These are phyloP conservation scores for Acanthosoma haemorrhoidale DNA, from an alignment of 2,888 invertebrate species.

Conservation along the genomic window DNA sequence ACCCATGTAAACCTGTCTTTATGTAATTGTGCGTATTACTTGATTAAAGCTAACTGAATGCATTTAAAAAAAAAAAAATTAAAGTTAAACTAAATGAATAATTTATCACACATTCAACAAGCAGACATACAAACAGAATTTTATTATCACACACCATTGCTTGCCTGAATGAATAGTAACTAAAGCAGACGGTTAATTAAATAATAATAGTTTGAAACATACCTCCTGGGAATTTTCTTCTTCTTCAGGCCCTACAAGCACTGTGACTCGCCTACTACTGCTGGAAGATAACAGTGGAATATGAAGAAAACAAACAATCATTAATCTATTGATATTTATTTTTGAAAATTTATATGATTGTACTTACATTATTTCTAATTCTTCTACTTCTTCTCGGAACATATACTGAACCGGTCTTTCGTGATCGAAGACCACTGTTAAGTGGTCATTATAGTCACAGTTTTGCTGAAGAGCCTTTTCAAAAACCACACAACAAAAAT, in stretches of 20 bases:
- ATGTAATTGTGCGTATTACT: too few species aligned
- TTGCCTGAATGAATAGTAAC: too few species aligned
- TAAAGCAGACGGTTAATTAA: too few species aligned
- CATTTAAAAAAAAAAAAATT: too few species aligned
- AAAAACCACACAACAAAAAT: slow-evolving; percentile 5
- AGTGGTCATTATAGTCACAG: not conserved
- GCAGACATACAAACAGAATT: too few species aligned
- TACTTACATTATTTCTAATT: not conserved
- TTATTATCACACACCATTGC: too few species aligned
- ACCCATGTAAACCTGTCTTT: too few species aligned
- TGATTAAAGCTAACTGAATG: too few species aligned
- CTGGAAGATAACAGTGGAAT: slow-evolving; percentile 11
- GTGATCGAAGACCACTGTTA: slow-evolving; percentile 1
- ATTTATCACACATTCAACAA: too few species aligned
- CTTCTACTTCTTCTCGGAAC: not conserved
- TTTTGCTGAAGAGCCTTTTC: slow-evolving; percentile 4
- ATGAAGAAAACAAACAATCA: too few species aligned
- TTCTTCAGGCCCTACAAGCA: not conserved
- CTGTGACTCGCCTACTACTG: slow-evolving; percentile 5
- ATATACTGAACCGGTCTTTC: not conserved
- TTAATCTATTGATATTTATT: not conserved
- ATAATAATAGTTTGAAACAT: too few species aligned
- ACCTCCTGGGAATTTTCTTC: slow-evolving; percentile 6
- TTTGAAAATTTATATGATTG: not conserved
- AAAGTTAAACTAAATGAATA: too few species aligned